A percentile compares a stretch with the other conserved stretches of the same genome.
Conservation (phyloP, 2,113 vertebrate genomes). For the Gobiocypris rarus region DNA sequence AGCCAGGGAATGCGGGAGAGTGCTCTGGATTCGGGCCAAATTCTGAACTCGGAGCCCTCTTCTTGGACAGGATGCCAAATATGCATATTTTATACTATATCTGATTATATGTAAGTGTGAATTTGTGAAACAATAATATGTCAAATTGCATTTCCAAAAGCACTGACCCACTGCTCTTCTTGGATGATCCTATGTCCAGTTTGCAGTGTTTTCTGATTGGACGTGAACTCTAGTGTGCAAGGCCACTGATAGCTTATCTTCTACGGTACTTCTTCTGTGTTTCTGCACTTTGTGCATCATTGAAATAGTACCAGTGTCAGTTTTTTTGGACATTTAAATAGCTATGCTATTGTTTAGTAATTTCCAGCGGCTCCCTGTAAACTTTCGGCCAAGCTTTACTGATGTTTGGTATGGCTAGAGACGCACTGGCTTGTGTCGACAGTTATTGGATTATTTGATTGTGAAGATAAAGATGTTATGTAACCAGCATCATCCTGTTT, state of each 20-base stretch:
- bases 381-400: neutral
- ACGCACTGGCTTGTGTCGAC: neutral
- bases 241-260: neutral
- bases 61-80: no score
- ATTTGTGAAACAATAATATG: neutral
- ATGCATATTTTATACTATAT: no score
- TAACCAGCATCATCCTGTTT: slow-evolving; percentile 16
- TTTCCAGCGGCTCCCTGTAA: neutral
- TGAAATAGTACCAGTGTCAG: neutral
- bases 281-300: neutral
- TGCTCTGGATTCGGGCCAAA: no score
- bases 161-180: neutral
- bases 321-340: neutral
- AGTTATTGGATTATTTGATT: slow-evolving; percentile 14
- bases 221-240: neutral
- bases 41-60: no score
- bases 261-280: neutral
- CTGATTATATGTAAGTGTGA: no score
- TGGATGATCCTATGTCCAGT: no score
- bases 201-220: neutral
- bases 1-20: no score
- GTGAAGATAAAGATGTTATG: slow-evolving; percentile 24
- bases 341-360: neutral
- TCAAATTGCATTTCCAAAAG: neutral
- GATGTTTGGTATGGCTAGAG: neutral